Evolutionary conservation across 35 echinoderm and acorn worm species (phyloP), one percentile per base, ranked within the genome.

Genomic region (Stichopus chloronotus): DNA sequence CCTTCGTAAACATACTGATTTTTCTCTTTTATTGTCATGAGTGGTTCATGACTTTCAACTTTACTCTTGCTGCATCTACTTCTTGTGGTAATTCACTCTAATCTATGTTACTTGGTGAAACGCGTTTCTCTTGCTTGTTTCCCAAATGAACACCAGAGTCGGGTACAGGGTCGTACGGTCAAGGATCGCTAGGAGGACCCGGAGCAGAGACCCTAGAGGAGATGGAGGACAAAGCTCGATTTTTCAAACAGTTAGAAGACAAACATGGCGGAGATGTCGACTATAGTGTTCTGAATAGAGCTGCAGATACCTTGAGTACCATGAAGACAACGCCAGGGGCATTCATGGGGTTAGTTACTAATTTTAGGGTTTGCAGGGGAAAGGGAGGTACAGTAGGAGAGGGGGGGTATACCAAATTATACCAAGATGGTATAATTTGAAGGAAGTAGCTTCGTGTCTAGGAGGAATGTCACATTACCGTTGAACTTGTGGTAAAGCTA

Each of bases 191-290:
- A 21, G 90, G 81, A 20, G 96, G 97, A 9, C 97, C 97, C 24
- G 97, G 97, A 10, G 63, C 81, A 12, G 97, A 99, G 52, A 99
- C 97, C 12, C 23, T 99, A 21, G 97, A 96, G 59, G 97, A 99
- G 74, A 84, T 94, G 86, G 97, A 93, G 68, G 97, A 99, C 91
- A 99, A 99, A 89, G 93, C 92, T 11, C 76, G 88, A 7, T 99
- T 99, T 94, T 99, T 96, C 77, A 94, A 94, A 71, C 95, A 99
- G 61, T 85, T 99, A 76, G 97, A 99, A 56, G 97, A 93, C 17
- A 96, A 96, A 65, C 74, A 94, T 61, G 82, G 87, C 5, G 89
- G 93, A 8, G 78, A 65, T 7, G 59, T 99, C 4, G 97, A 99
- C 52, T 99, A 95, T 24, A 57, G 56, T 60, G 92, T 58, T 56